These are phyloP conservation scores for Halichondria panicea DNA, from an alignment of 37 sponge, comb jelly and placozoan genomes.

Conservation along the genomic window DNA sequence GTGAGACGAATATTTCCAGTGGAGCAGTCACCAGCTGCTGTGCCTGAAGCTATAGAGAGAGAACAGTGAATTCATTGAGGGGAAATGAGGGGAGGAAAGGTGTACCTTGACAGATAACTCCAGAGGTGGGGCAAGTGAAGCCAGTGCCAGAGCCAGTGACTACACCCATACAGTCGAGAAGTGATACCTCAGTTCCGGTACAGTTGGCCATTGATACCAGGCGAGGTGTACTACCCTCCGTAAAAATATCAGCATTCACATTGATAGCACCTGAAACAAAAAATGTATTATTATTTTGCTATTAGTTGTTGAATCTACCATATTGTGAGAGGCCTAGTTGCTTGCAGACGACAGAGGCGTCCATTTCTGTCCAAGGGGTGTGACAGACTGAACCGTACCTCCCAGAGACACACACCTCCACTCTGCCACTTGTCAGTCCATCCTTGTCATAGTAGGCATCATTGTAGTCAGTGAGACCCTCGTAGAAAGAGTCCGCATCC, in stretches of 20 bases:
- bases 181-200: constrained; percentile 4
- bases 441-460: constrained; percentile 30
- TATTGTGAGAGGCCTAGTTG: constrained; percentile 45
- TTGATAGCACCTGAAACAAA: constrained; percentile 1
- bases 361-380: constrained; percentile 25
- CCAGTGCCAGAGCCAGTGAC: not conserved
- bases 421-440: constrained; percentile 34
- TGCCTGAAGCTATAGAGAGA: too few species aligned
- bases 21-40: too few species aligned
- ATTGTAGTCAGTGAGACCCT: constrained; percentile 13
- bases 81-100: too few species aligned
- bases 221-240: not conserved
- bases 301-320: constrained; percentile 14
- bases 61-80: too few species aligned
- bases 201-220: not conserved
- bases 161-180: constrained; percentile 18
- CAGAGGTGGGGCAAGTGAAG: not conserved
- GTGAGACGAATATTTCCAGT: too few species aligned
- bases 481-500: constrained; percentile 10
- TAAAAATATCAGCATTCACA: constrained; percentile 5
- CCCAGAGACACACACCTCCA: constrained; percentile 44
- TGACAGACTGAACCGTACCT: constrained; percentile 46
- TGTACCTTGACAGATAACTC: constrained; percentile 10
- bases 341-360: constrained; percentile 49
- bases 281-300: not conserved